phyloP scores from a whole-genome alignment of 2,797 vertebrate genomes.

The Urosaurus nigricauda region DNA sequence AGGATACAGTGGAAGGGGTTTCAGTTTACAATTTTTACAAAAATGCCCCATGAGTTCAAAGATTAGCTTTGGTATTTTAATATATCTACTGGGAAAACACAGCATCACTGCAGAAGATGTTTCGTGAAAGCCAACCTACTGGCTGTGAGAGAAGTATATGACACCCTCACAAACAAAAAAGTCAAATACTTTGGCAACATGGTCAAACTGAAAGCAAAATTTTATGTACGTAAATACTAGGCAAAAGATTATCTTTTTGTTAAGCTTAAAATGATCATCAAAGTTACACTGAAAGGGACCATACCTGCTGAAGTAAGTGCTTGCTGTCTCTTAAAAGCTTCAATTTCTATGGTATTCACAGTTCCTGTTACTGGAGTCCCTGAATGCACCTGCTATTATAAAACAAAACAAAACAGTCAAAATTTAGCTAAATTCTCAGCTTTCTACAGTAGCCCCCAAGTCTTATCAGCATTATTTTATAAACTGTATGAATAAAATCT shows the following conservation, averaged over 20 bases:
- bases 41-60: conserved; percentile 65
- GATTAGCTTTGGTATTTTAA: conserved; percentile 63
- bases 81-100: conserved; percentile 52
- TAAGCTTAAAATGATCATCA: conserved; percentile 33
- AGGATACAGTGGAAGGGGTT: conserved; percentile 75
- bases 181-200: not conserved
- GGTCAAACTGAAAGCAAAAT: conserved; percentile 58
- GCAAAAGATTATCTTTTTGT: conserved; percentile 41
- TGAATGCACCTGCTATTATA: conserved; percentile 85
- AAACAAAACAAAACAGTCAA: conserved; percentile 72
- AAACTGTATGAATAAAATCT: not conserved
- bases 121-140: conserved; percentile 56
- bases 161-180: conserved; percentile 37
- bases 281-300: conserved; percentile 42
- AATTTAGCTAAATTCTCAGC: conserved; percentile 37
- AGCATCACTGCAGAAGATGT: conserved; percentile 58
- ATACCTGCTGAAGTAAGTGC: conserved; percentile 92
- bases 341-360: conserved; percentile 89
- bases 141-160: conserved; percentile 52
- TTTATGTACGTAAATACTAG: not conserved
- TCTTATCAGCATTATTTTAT: conserved; percentile 1
- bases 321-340: conserved; percentile 96
- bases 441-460: conserved; percentile 34
- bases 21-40: conserved; percentile 65
- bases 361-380: conserved; percentile 83